Evolutionary conservation across 2,888 invertebrate genomes (phyloP).

Genomic region (Stictocephala bisonia): DNA sequence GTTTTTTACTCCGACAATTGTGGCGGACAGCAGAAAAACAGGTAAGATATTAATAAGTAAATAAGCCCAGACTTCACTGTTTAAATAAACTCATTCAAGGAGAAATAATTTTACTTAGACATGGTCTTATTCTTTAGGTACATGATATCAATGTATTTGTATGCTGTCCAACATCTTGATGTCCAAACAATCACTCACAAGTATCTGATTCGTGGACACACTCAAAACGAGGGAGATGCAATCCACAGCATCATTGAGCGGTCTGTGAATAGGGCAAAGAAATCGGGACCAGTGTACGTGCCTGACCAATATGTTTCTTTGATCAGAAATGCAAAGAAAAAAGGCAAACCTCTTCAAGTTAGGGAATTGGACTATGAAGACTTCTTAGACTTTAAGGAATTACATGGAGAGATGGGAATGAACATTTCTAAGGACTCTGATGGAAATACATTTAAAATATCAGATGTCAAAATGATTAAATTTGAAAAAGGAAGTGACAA

Average conservation of each 20-base stretch:
- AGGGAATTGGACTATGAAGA: constrained; percentile 57
- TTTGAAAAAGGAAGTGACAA: constrained; percentile 47
- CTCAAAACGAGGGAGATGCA: constrained; percentile 55
- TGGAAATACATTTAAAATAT: constrained; percentile 43
- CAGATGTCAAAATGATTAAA: constrained; percentile 46
- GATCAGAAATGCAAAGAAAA: constrained; percentile 59
- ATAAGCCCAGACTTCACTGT: constrained; percentile 5
- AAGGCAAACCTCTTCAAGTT: constrained; percentile 55
- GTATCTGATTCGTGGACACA: constrained; percentile 54
- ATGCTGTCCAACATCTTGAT: too few species aligned
- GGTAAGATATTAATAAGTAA: constrained; percentile 1
- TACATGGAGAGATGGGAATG: constrained; percentile 48
- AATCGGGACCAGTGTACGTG: constrained; percentile 53
- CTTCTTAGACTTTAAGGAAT: constrained; percentile 57
- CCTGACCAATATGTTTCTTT: constrained; percentile 55
- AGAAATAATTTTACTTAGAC: not conserved
- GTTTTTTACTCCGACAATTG: constrained; percentile 52
- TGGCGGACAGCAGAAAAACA: constrained; percentile 52
- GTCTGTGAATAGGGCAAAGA: constrained; percentile 48
- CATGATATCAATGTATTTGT: too few species aligned
- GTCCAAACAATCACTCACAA: too few species aligned
- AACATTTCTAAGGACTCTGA: constrained; percentile 46
- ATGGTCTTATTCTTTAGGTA: constrained; percentile 44
- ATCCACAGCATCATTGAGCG: constrained; percentile 53
- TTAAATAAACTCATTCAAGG: constrained; percentile 10